phyloP scores from a whole-genome alignment of 2,113 vertebrate species.

The Zosterops borbonicus region DNA sequence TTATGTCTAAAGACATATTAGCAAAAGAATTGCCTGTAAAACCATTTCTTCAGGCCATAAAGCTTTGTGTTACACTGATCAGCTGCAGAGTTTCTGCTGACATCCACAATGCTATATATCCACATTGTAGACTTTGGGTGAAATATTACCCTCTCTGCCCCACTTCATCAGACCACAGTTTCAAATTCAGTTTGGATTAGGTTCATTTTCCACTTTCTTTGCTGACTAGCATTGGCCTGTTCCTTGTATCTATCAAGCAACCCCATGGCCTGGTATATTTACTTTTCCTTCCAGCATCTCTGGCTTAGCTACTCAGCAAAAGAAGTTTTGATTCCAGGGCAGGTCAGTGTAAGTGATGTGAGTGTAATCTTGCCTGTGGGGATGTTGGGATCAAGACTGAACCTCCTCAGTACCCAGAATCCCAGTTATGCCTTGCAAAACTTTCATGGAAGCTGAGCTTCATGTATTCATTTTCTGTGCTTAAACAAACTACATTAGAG shows the following conservation, averaged over 20 bases:
- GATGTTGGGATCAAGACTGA: not conserved
- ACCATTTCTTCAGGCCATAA: not conserved
- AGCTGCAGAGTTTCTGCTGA: not conserved
- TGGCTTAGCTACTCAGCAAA: not conserved
- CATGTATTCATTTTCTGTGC: not conserved
- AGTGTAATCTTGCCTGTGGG: not conserved
- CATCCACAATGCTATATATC: not conserved
- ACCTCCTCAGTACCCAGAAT: not conserved
- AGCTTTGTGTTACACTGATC: not conserved
- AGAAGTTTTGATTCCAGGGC: not conserved
- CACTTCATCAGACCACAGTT: not conserved
- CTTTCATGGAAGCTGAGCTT: not conserved
- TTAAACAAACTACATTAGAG: not conserved
- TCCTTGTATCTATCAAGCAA: not conserved
- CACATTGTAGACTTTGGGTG: not conserved
- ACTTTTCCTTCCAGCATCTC: not conserved
- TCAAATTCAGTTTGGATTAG: not conserved
- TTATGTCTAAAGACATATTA: not conserved
- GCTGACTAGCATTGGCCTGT: not conserved
- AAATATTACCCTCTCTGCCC: not conserved
- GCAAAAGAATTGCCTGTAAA: constrained; percentile 42
- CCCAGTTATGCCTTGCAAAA: not conserved
- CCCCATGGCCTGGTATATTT: not conserved
- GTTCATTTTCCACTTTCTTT: not conserved
- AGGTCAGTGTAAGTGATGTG: not conserved